Percentiles rank a stretch among this genome's conserved stretches.
These are phyloP conservation scores for Halcyon malimbica DNA, from an alignment of 2,113 vertebrate genomes.

Conservation along the genomic window DNA sequence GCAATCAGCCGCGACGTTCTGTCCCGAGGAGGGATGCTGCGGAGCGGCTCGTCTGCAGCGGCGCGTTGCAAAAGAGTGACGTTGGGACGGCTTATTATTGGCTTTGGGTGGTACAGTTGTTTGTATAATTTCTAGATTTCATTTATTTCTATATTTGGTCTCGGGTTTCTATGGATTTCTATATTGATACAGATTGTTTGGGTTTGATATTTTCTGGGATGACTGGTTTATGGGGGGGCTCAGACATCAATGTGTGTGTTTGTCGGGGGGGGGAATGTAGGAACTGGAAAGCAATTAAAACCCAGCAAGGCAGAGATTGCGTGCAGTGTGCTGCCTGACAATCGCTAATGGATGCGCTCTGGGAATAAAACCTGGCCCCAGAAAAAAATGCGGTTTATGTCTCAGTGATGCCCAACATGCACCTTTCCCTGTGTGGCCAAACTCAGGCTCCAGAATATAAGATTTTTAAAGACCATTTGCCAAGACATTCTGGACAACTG, in stretches of 20 bases:
- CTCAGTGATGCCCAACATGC: too few relatives aligned
- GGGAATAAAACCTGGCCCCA: not conserved
- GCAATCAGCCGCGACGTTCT: slow-evolving; percentile 53
- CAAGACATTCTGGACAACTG: accelerated
- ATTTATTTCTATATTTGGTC: too few relatives aligned
- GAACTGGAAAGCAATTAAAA: not conserved
- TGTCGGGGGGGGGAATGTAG: not conserved
- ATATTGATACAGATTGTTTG: too few relatives aligned
- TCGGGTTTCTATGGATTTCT: too few relatives aligned
- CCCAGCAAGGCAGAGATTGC: not conserved
- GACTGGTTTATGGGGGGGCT: not conserved
- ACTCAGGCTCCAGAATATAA: not conserved
- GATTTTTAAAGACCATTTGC: accelerated
- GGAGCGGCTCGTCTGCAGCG: not conserved
- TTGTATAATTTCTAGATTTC: too few relatives aligned
- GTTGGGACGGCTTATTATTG: not conserved
- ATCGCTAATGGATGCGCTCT: not conserved
- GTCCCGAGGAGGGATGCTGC: slow-evolving; percentile 55
- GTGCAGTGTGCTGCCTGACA: too few relatives aligned
- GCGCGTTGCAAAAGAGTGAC: too few relatives aligned
- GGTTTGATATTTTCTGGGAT: not conserved
- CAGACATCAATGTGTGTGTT: accelerated
- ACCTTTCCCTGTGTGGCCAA: not conserved
- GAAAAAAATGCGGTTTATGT: not conserved
- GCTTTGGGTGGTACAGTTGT: too few relatives aligned